These are phyloP conservation scores for Coreoperca whiteheadi DNA, from an alignment of 2,113 vertebrate species.

Conservation along the genomic window DNA sequence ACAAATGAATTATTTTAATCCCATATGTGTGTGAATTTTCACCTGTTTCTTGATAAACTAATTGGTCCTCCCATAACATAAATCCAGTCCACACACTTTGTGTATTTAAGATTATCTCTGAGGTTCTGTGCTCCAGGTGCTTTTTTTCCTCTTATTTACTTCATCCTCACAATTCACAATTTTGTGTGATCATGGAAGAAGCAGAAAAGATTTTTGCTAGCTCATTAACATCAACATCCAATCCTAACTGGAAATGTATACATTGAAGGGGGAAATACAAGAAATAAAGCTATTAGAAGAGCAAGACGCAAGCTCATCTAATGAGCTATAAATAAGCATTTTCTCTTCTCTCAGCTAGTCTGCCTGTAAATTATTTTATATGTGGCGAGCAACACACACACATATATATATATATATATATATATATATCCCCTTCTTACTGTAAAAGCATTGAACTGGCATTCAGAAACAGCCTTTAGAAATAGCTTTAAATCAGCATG, in stretches of 20 bases:
- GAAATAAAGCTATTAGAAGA: constrained; percentile 9
- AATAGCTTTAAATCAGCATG: background rate
- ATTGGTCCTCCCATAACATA: too few species aligned
- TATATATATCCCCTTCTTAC: background rate
- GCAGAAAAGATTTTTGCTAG: constrained; percentile 8
- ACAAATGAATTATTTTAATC: background rate
- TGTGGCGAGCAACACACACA: background rate
- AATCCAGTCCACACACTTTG: background rate
- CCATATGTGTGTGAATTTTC: background rate
- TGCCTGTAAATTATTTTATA: background rate
- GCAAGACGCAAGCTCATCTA: constrained; percentile 14
- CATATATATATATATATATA: too few species aligned
- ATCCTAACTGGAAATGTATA: constrained; percentile 27
- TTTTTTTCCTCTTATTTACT: constrained; percentile 3
- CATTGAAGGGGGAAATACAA: background rate
- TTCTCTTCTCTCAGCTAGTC: background rate
- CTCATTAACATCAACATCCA: constrained; percentile 28
- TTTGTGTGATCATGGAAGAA: constrained; percentile 1
- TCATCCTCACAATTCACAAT: constrained; percentile 1
- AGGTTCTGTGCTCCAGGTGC: background rate
- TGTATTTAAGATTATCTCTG: background rate
- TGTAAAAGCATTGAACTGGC: background rate
- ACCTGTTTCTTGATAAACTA: background rate
- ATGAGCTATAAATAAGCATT: constrained; percentile 28
- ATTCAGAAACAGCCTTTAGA: background rate